Percentiles rank a stretch among this genome's conserved stretches.
These are phyloP conservation scores for Pseudochirops corinnae DNA, from an alignment of 2,797 vertebrate genomes.

Conservation along the genomic window DNA sequence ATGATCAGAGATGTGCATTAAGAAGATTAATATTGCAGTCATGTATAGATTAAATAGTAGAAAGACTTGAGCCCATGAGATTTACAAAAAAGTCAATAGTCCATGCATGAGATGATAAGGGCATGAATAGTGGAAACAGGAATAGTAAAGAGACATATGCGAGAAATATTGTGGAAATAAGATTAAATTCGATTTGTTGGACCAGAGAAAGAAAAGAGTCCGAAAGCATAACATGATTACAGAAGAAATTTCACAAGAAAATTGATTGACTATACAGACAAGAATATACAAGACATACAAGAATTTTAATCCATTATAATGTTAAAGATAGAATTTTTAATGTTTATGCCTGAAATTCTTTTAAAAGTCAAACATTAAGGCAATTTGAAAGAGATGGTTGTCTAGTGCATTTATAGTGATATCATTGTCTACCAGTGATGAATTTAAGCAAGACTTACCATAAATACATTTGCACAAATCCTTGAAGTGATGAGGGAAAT, in stretches of 20 bases:
- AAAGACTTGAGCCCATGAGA: not conserved
- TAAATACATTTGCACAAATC: not conserved
- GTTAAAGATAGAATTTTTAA: not conserved
- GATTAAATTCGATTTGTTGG: not conserved
- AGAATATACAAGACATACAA: not conserved
- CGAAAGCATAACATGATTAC: not conserved
- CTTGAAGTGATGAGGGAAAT: constrained; percentile 13
- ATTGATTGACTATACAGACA: not conserved
- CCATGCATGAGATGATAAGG: not conserved
- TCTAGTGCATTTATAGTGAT: not conserved
- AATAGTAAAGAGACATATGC: not conserved
- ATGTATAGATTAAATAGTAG: not conserved
- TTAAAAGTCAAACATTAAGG: constrained; percentile 3
- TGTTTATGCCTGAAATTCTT: constrained; percentile 3
- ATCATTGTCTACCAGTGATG: constrained; percentile 34
- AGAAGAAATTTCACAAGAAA: not conserved
- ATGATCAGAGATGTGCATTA: not conserved
- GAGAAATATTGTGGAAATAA: not conserved
- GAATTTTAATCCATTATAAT: not conserved
- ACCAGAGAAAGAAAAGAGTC: not conserved
- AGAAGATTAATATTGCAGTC: not conserved
- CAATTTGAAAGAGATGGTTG: not conserved
- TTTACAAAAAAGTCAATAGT: not conserved
- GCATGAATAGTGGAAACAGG: not conserved
- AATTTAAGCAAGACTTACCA: constrained; percentile 21